Evolutionary conservation across 1,140 invertebrate species (phyloP).

Genomic region (Ips typographus): DNA sequence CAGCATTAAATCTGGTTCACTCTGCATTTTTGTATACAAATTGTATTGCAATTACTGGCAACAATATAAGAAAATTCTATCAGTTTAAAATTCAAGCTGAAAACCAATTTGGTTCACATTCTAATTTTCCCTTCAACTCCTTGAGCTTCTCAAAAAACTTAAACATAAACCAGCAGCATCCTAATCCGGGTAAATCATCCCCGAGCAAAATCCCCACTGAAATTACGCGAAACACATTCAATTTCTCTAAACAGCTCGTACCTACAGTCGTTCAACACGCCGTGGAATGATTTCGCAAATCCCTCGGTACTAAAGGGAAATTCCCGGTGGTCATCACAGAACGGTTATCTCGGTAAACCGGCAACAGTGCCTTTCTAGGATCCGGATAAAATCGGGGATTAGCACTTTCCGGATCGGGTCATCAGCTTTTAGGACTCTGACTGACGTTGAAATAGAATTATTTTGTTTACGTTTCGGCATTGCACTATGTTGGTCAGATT

Average conservation of each 20-base stretch:
- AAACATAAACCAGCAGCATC: no score
- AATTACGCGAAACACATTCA: conserved; percentile 16
- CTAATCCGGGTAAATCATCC: no score
- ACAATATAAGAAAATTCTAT: no score
- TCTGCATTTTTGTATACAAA: no score
- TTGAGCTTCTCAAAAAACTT: no score
- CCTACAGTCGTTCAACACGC: conserved; percentile 15
- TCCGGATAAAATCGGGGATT: conserved; percentile 20
- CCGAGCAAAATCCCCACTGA: not conserved
- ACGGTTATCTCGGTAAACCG: conserved; percentile 28
- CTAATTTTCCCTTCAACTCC: no score
- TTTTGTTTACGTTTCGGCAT: conserved; percentile 16
- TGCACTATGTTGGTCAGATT: no score
- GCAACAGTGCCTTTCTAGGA: conserved; percentile 27
- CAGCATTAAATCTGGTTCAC: no score
- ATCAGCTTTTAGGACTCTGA: conserved; percentile 24
- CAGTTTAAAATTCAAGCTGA: no score
- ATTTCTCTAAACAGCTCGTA: conserved; percentile 20
- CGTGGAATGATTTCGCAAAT: conserved; percentile 21
- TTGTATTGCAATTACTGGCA: no score
- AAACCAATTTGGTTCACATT: no score
- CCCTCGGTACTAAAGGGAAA: conserved; percentile 10
- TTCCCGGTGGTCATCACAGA: conserved; percentile 22
- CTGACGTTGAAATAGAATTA: conserved; percentile 19
- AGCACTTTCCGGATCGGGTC: conserved; percentile 21